Percentiles rank a stretch among this genome's conserved stretches.
These are phyloP conservation scores for Porites cylindrica DNA, from an alignment of 92 coral and sea anemone genomes.

Conservation along the genomic window DNA sequence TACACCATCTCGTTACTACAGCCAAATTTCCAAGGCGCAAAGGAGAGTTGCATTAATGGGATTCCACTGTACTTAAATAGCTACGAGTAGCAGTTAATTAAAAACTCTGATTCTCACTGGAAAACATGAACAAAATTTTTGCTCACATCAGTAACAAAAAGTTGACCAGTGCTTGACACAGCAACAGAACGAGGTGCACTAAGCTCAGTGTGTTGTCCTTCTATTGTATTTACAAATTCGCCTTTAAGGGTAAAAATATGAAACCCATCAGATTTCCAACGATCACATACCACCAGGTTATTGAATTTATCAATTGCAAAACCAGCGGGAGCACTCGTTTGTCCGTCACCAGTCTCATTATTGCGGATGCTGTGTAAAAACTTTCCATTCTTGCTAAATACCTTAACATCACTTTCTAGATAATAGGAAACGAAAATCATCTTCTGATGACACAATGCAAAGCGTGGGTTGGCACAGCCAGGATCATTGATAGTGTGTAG, in stretches of 20 bases:
- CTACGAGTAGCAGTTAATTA: too few relatives aligned
- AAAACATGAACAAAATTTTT: too few relatives aligned
- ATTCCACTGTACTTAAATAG: too few relatives aligned
- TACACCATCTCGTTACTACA: too few relatives aligned
- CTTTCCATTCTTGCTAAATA: slow-evolving; percentile 40
- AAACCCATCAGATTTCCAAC: too few relatives aligned
- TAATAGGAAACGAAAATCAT: not conserved
- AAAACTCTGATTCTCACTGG: too few relatives aligned
- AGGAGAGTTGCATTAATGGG: too few relatives aligned
- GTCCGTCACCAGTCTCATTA: slow-evolving; percentile 8
- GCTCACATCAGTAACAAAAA: too few relatives aligned
- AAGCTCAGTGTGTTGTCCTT: not conserved
- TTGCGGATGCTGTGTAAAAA: slow-evolving; percentile 36
- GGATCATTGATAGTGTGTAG: not conserved
- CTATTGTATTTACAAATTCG: not conserved
- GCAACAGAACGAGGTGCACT: not conserved
- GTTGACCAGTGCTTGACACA: not conserved
- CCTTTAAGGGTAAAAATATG: not conserved
- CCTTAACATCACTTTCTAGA: slow-evolving; percentile 35
- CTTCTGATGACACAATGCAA: not conserved
- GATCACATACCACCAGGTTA: too few relatives aligned
- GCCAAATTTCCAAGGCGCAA: too few relatives aligned
- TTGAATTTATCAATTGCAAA: slow-evolving; percentile 21
- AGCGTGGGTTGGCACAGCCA: not conserved
- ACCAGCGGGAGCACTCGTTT: slow-evolving; percentile 41